Base-by-base conservation (phyloP, 2,888 invertebrate species). In the Morinoia aosen region DNA sequence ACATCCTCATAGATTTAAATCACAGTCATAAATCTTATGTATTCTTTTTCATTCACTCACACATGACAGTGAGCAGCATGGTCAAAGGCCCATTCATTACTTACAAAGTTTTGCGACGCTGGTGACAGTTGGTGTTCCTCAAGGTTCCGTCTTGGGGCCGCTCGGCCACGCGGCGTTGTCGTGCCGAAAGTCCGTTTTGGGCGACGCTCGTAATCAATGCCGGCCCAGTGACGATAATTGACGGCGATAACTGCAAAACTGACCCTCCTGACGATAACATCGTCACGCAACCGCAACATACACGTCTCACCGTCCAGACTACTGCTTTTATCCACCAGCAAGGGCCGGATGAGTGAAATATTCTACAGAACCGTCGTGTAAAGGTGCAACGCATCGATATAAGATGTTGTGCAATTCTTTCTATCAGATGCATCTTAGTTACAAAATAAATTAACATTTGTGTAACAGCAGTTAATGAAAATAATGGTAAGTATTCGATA, bases 171-270 rank as follows among this genome's bases (percentile, higher is more conserved):
- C 93, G 7, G 93, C 11, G 57, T 2, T 93, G 57, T 57, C 93
- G 57, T 93, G 93, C 57, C 57, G 1, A 25, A 57, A 33, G 93
- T 56, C 93, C 56, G 93, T 93, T 93, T 56, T 33, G 33, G 93
- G 16, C 57, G 57, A 57, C 93, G 93, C 33, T 93, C 93, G 93
- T 93, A 56, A 93, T 93, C 48, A 93, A 56, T 93, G 93, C 56
- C 58, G 95, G 40, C n/a, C 61, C 40, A 95, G 95, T 61, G 95
- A 95, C 95, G 64, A 95, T 95, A 95, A 95, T 95, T 95, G 48
- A 95, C 95, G 40, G 95, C 61, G 95, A 61, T 95, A 95, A 95
- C 58, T 64, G 95, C 95, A 40, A 95, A 58, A 64, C 39, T 39
- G 40, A 48, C 95, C 95, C 58, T 64, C 95, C 25, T 39, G 95